Percentiles rank a stretch among this genome's conserved stretches.
These are phyloP conservation scores for Agrypnia vestita DNA, from an alignment of 1,140 invertebrate species.

Conservation along the genomic window DNA sequence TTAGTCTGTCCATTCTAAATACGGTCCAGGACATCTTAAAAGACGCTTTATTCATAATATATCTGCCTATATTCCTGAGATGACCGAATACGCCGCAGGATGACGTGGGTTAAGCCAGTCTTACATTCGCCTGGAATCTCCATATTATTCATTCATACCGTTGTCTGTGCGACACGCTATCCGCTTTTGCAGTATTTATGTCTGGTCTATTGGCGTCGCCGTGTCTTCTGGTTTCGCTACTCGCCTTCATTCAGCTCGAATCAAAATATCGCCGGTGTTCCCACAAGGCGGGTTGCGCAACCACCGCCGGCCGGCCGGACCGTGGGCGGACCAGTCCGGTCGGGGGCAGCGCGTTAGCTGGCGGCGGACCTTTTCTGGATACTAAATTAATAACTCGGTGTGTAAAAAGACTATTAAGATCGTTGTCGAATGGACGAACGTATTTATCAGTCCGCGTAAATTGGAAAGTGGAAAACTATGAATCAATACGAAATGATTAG, in stretches of 20 bases:
- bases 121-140: too few relatives aligned
- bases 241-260: slow-evolving; percentile 41
- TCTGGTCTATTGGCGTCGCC: slow-evolving; percentile 46
- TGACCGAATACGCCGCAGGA: too few relatives aligned
- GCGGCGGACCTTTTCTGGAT: slow-evolving; percentile 23
- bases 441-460: slow-evolving; percentile 7
- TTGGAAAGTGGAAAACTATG: slow-evolving; percentile 5
- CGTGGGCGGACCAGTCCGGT: slow-evolving; percentile 29
- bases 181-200: slow-evolving; percentile 19
- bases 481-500: slow-evolving; percentile 1
- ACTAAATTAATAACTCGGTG: slow-evolving; percentile 37
- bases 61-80: too few relatives aligned
- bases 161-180: too few relatives aligned
- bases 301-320: not conserved
- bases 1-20: too few relatives aligned
- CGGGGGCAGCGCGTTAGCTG: not conserved
- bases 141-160: too few relatives aligned
- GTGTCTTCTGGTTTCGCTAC: slow-evolving; percentile 46
- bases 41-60: too few relatives aligned
- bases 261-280: slow-evolving; percentile 40
- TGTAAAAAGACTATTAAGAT: slow-evolving; percentile 37
- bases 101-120: too few relatives aligned
- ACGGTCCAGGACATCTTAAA: too few relatives aligned
- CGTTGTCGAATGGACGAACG: slow-evolving; percentile 11
- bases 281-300: slow-evolving; percentile 5